A percentile compares a stretch with the other conserved stretches of the same genome.
These are phyloP conservation scores for Pyrochroa serraticornis DNA, from an alignment of 2,888 invertebrate species.

Conservation along the genomic window DNA sequence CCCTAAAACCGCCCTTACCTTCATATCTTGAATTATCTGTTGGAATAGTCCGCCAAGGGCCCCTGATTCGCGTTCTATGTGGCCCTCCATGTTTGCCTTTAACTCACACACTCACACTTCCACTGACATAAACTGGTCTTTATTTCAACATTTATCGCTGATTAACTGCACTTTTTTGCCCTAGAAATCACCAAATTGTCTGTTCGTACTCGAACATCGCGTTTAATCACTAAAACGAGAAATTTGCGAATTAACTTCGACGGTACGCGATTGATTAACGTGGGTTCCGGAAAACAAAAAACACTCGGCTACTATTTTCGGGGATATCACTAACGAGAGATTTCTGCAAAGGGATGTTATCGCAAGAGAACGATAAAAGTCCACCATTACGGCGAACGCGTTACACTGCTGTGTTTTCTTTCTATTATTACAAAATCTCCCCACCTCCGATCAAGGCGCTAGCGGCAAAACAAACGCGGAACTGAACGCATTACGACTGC, in stretches of 20 bases:
- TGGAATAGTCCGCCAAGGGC: conserved; percentile 93
- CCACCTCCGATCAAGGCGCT: conserved; percentile 3
- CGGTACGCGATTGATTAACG: conserved; percentile 13
- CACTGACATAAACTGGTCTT: conserved; percentile 13
- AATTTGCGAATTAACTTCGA: conserved; percentile 11
- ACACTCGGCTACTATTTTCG: neutral
- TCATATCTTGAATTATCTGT: conserved; percentile 95
- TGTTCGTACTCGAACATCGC: conserved; percentile 10
- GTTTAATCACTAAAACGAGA: conserved; percentile 11
- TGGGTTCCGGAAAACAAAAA: neutral
- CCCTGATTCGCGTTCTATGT: conserved; percentile 81
- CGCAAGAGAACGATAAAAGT: conserved; percentile 26
- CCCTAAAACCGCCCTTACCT: conserved; percentile 70
- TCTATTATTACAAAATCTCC: conserved; percentile 33
- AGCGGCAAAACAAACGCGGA: neutral
- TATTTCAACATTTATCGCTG: conserved; percentile 1
- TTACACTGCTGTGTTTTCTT: conserved; percentile 37
- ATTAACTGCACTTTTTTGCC: conserved; percentile 2
- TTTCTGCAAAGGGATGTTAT: conserved; percentile 10
- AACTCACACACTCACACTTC: neutral
- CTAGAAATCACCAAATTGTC: conserved; percentile 8
- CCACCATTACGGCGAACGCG: conserved; percentile 40
- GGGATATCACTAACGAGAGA: neutral
- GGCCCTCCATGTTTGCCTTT: conserved; percentile 66
- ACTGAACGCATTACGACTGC: neutral